Base-by-base conservation (phyloP, 2,888 invertebrate genomes). In the Sipha maydis region DNA sequence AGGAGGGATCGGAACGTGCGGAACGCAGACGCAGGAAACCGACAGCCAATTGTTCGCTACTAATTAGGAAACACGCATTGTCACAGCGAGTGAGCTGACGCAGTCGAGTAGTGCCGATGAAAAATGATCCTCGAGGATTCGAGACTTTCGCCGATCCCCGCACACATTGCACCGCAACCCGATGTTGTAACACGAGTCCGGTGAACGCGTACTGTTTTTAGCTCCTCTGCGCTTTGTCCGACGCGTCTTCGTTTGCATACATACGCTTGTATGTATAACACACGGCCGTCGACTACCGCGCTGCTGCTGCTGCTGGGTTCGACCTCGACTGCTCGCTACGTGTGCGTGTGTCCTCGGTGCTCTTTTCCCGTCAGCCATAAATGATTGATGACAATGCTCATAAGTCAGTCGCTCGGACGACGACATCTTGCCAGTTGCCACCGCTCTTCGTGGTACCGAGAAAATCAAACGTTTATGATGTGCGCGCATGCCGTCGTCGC, bases 31-130 rank as follows among this genome's bases (percentile, higher is more conserved):
- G 76, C 85, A 54, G 78, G 77, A 85, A 85, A 61, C 78, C 48
- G 41, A 25, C 28, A 54, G 73, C 79, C 86, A 73, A 86, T 86
- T 86, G 79, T 86, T 86, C 38, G 73, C 56, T 56, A 56, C 78
- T 86, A 86, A 80, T 86, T 86, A 79, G 73, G 79, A 86, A 56
- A 80, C 79, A 79, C 78, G 71, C 61, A 76, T 84, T 84, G 76
- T 84, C 41, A 41, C 11, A 34, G 34, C 34, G n/a, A 9, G n/a
- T 8, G 67, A 25, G 69, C 25, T 11, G 56, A 19, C 14, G 21
- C 56, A 31, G 28, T 69, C n/a, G 71, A 34, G 31, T n/a, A 34
- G 73, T 38, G 73, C 56, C 38, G 86, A 86, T 86, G 86, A 86
- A 86, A 86, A 86, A 86, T 80, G 86, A 79, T 79, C 56, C 11